Conservation (phyloP, 2,113 vertebrate genomes). For the Thymallus thymallus region DNA sequence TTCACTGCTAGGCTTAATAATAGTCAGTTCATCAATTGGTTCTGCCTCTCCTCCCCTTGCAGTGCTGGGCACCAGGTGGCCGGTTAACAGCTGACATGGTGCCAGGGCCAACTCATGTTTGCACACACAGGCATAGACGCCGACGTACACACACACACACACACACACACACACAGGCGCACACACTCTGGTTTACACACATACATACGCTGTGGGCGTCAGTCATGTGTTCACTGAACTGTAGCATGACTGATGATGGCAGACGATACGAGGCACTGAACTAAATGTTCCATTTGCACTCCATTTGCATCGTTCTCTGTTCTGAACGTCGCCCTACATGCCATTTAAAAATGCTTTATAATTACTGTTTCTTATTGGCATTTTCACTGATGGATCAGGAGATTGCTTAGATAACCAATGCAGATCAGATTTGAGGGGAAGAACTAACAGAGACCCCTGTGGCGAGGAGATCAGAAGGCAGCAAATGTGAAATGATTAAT, state of each 20-base stretch:
- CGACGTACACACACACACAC: constrained; percentile 15
- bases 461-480: neutral
- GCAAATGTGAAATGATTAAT: neutral
- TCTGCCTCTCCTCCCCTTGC: neutral
- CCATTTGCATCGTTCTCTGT: neutral
- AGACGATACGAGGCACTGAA: neutral
- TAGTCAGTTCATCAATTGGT: constrained; percentile 38
- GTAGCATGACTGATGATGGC: neutral
- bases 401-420: neutral
- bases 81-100: constrained; percentile 9
- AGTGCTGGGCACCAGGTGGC: constrained; percentile 21
- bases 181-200: neutral
- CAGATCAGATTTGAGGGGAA: neutral
- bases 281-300: no score
- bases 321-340: neutral
- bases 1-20: constrained; percentile 21
- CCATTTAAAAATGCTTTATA: neutral
- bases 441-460: neutral
- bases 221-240: neutral
- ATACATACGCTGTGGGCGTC: neutral
- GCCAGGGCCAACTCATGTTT: no score
- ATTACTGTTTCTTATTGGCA: neutral
- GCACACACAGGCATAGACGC: neutral
- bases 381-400: neutral
- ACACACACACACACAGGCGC: neutral